phyloP scores from a whole-genome alignment of 1,140 invertebrate genomes.

The Oryctes rhinoceros region DNA sequence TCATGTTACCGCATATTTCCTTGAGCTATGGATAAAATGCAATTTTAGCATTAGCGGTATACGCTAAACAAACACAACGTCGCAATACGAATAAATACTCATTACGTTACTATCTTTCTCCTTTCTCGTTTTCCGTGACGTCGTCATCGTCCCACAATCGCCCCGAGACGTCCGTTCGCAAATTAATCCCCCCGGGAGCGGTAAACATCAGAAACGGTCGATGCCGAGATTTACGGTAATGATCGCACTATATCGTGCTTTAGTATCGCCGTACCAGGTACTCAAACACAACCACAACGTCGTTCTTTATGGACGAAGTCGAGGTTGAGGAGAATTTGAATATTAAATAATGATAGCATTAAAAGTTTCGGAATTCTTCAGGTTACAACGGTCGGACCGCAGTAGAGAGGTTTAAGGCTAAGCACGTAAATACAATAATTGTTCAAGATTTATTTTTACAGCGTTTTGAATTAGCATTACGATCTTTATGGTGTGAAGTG shows the following conservation, averaged over 20 bases:
- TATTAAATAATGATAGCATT: not conserved
- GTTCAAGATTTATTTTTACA: too few species aligned
- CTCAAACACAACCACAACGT: conserved; percentile 4
- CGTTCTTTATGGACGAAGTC: not conserved
- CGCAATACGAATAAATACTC: not conserved
- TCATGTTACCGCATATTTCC: conserved; percentile 19
- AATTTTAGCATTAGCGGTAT: not conserved
- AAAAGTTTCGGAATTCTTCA: too few species aligned
- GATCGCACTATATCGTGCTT: conserved; percentile 27
- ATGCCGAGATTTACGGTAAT: conserved; percentile 30
- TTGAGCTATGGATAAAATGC: conserved; percentile 14
- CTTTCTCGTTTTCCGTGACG: conserved; percentile 33
- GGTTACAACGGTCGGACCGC: too few species aligned
- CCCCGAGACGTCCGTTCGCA: conserved; percentile 20
- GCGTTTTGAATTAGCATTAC: too few species aligned
- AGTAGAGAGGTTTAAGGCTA: too few species aligned
- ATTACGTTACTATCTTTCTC: conserved; percentile 30
- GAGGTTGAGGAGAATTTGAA: not conserved
- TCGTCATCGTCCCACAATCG: not conserved
- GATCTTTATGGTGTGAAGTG: too few species aligned
- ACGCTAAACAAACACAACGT: conserved; percentile 20
- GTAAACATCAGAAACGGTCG: conserved; percentile 28
- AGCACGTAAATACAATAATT: too few species aligned
- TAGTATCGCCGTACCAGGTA: conserved; percentile 9
- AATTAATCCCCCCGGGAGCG: conserved; percentile 31